Conservation (phyloP, 2,888 invertebrate genomes). For the Busseola fusca region DNA sequence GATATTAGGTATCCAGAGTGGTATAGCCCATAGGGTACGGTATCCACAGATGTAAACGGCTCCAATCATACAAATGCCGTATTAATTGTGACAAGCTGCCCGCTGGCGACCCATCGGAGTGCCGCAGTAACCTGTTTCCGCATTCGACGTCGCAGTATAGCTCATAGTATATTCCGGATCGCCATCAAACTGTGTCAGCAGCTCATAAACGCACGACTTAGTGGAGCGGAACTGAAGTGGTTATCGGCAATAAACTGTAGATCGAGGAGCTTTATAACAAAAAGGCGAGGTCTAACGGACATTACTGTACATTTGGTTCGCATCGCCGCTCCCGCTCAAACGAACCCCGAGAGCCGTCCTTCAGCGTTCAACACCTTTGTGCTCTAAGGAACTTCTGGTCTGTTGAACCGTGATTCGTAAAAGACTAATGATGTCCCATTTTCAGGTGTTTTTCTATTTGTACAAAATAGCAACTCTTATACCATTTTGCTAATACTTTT, state of each 20-base stretch:
- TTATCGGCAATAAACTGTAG: constrained; percentile 57
- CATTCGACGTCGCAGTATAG: constrained; percentile 39
- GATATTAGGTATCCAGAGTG: background rate
- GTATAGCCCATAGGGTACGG: background rate
- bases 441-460: constrained; percentile 53
- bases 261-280: constrained; percentile 53
- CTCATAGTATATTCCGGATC: constrained; percentile 47
- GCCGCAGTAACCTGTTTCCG: constrained; percentile 45
- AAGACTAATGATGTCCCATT: constrained; percentile 76
- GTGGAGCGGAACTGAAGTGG: constrained; percentile 53
- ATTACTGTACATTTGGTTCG: constrained; percentile 60
- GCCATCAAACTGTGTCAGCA: constrained; percentile 52
- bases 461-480: constrained; percentile 32
- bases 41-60: constrained; percentile 8
- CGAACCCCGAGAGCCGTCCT: constrained; percentile 54
- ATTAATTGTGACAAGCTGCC: constrained; percentile 28
- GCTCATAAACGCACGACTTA: constrained; percentile 55
- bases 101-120: constrained; percentile 22
- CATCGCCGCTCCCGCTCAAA: constrained; percentile 64
- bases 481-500: constrained; percentile 28
- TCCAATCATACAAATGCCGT: constrained; percentile 28
- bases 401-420: constrained; percentile 74
- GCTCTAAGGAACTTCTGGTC: constrained; percentile 72
- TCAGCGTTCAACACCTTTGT: constrained; percentile 74
- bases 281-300: constrained; percentile 58